These are phyloP conservation scores for Mythimna albipuncta DNA, from an alignment of 2,888 invertebrate genomes.

Conservation along the genomic window DNA sequence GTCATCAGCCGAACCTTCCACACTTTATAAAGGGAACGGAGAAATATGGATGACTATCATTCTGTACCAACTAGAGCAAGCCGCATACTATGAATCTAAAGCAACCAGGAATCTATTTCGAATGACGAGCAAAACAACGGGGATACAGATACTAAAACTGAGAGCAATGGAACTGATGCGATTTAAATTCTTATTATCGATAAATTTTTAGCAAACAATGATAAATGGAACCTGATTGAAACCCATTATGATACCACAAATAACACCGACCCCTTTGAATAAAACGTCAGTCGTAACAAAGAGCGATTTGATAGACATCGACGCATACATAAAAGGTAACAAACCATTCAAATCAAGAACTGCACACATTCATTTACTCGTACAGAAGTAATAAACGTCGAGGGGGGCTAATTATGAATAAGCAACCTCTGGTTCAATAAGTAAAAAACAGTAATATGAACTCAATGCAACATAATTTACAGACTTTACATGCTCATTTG, in stretches of 20 bases:
- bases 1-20: constrained; percentile 88
- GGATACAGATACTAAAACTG: constrained; percentile 6
- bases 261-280: constrained; percentile 64
- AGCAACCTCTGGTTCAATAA: constrained; percentile 84
- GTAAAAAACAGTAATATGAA: constrained; percentile 85
- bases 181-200: constrained; percentile 42
- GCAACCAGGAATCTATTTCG: neutral
- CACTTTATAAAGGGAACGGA: constrained; percentile 85
- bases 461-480: constrained; percentile 90
- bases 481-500: constrained; percentile 90
- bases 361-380: constrained; percentile 80
- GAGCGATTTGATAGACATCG: constrained; percentile 71
- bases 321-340: constrained; percentile 66
- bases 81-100: constrained; percentile 23
- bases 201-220: constrained; percentile 66
- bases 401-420: constrained; percentile 90
- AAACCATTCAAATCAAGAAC: constrained; percentile 79
- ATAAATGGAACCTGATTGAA: constrained; percentile 63
- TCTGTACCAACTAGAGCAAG: constrained; percentile 65
- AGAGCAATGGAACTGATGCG: constrained; percentile 50
- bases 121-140: neutral
- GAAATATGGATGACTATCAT: constrained; percentile 72
- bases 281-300: constrained; percentile 68
- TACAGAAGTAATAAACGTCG: constrained; percentile 89
- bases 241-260: constrained; percentile 65